Conservation (phyloP, 1,140 invertebrate species). For the Papilio xuthus region DNA sequence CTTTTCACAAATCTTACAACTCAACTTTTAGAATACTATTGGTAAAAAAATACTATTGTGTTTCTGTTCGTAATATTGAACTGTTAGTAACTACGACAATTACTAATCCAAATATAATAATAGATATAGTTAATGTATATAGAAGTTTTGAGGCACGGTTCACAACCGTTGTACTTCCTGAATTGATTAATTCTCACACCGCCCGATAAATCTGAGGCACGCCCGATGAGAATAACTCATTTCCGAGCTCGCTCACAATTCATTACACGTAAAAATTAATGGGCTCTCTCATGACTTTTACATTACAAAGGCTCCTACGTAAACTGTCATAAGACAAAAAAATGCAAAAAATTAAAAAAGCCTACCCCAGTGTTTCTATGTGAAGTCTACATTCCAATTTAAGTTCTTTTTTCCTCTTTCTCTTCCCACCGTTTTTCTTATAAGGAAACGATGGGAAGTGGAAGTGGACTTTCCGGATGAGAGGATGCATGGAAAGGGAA, state of each 20-base stretch:
- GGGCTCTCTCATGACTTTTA: conserved; percentile 37
- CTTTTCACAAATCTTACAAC: no score
- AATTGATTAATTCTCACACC: conserved; percentile 58
- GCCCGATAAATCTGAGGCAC: conserved; percentile 57
- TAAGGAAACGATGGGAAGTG: no score
- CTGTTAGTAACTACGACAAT: background rate
- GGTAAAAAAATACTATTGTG: background rate
- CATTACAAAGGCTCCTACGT: conserved; percentile 9
- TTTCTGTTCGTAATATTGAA: background rate
- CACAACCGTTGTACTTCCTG: conserved; percentile 53
- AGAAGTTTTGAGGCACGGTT: conserved; percentile 42
- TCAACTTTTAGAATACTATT: no score
- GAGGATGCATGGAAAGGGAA: no score
- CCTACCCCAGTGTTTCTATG: no score
- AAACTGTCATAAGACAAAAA: background rate
- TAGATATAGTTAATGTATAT: background rate
- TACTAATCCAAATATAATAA: background rate
- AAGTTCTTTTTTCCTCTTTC: no score
- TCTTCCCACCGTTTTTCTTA: no score
- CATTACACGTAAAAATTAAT: conserved; percentile 49
- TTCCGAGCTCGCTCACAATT: conserved; percentile 47
- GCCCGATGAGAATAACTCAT: conserved; percentile 61
- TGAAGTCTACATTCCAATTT: no score
- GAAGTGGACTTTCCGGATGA: no score
- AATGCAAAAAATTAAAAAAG: background rate